Conservation (phyloP, 2,888 invertebrate species). For the Ephialtes manifestator region DNA sequence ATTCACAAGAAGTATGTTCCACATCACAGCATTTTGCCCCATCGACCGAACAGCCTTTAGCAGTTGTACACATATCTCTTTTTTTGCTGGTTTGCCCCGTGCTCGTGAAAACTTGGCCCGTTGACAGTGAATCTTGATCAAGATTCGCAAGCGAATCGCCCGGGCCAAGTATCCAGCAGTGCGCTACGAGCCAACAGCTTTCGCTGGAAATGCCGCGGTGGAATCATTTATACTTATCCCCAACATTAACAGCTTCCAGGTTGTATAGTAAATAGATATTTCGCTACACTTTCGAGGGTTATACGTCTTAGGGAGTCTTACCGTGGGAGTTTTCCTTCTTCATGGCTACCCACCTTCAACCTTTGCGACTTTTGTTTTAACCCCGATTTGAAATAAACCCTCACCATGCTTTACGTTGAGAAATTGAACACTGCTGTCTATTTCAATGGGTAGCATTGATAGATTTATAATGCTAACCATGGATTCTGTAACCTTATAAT, state of each 20-base stretch:
- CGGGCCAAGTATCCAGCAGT: conserved; percentile 29
- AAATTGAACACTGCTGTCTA: neutral
- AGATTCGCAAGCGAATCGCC: conserved; percentile 36
- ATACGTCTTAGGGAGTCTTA: neutral
- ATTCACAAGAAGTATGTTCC: conserved; percentile 31
- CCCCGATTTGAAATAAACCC: neutral
- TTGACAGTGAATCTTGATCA: conserved; percentile 57
- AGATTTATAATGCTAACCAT: too few species aligned
- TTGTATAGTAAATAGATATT: neutral
- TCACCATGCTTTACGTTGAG: neutral
- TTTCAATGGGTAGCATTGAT: too few species aligned
- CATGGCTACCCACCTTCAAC: neutral
- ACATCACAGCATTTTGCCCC: conserved; percentile 24
- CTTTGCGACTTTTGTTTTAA: neutral
- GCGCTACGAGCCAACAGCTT: conserved; percentile 7
- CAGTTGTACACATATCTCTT: conserved; percentile 35
- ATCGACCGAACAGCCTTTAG: conserved; percentile 21
- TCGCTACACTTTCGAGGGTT: neutral
- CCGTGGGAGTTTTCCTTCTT: neutral
- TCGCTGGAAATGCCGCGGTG: neutral
- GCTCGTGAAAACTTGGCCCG: conserved; percentile 38
- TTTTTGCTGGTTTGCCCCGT: conserved; percentile 20
- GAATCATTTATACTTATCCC: conserved; percentile 41
- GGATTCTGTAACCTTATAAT: neutral
- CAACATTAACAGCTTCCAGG: conserved; percentile 32